Base-by-base conservation (phyloP, 1,140 invertebrate genomes). In the Leptopilina clavipes region DNA sequence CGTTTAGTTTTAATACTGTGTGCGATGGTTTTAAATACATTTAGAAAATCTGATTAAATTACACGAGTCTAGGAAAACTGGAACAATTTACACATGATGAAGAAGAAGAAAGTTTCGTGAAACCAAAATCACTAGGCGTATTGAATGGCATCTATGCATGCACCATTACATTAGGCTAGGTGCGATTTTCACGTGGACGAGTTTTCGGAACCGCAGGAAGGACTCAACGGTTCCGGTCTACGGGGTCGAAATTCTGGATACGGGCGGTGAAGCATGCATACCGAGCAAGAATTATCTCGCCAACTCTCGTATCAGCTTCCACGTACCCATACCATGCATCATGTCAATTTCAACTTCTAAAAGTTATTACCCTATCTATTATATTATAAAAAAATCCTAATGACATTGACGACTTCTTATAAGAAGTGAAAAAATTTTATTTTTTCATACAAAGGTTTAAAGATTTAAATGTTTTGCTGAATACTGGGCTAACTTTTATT, bases 191-290 rank as follows among this genome's bases (percentile, higher is more conserved):
- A 18, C 54, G 54, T 59, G 54, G 54, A 59, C 54, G 54, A 59
- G 54, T 59, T 59, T 59, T 22, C 54, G 54, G 54, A 59, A 59
- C 54, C 54, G 54, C 54, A 59, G 54, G 54, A 59, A 59, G 54
- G 54, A 19, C 19, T 59, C 54, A 22, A 1, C 18, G 54, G 19
- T 59, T 59, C 54, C 54, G 54, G 54, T 59, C 54, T 59, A 18
- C 8, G 22, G 54, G 54, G 54, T 59, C 54, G 54, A 59, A 59
- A 59, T 59, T 59, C 54, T 59, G 54, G 54, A 59, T 59, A 59
- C 18, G 54, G 54, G 54, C 54, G 54, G 19, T 22, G 54, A 59
- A 59, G 54, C 54, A 59, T 59, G 54, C 54, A 59, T 59, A 22
- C 54, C 54, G 19, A 59, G 54, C 54, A 59, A 59, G 54, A 59